Percentiles rank a stretch among this genome's conserved stretches.
These are phyloP conservation scores for Hemichromis elongatus DNA, from an alignment of 2,113 vertebrate species.

Conservation along the genomic window DNA sequence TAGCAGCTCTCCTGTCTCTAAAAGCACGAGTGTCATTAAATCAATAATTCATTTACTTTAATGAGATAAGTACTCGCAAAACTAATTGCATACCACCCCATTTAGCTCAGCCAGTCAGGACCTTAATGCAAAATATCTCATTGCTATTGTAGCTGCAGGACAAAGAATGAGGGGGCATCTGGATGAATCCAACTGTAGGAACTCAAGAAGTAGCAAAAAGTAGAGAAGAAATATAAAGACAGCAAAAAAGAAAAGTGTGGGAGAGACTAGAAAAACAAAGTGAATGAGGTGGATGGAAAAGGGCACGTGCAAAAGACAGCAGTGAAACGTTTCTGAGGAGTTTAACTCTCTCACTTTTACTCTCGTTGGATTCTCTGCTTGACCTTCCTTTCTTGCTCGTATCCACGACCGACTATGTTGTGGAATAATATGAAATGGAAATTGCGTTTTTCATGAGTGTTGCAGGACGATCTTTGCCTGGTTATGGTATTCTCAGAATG, in stretches of 20 bases:
- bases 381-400: neutral
- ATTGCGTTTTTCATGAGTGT: neutral
- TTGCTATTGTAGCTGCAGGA: slow-evolving; percentile 63
- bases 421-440: neutral
- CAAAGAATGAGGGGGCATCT: slow-evolving; percentile 36
- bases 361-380: neutral
- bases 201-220: slow-evolving; percentile 14
- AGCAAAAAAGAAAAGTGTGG: slow-evolving; percentile 6
- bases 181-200: slow-evolving; percentile 24
- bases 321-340: neutral
- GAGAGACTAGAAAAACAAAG: neutral
- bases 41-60: slow-evolving; percentile 99
- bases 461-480: neutral
- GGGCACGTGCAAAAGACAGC: neutral
- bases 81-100: slow-evolving; percentile 93
- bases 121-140: slow-evolving; percentile 81
- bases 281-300: neutral
- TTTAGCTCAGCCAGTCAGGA: slow-evolving; percentile 82
- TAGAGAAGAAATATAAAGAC: slow-evolving; percentile 1
- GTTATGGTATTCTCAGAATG: neutral
- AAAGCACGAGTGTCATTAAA: slow-evolving; percentile 93
- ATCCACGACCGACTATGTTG: neutral
- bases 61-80: slow-evolving; percentile 98
- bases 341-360: neutral
- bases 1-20: slow-evolving; percentile 82